Evolutionary conservation across 2,888 invertebrate species (phyloP).

Genomic region (Portevinia maculata): DNA sequence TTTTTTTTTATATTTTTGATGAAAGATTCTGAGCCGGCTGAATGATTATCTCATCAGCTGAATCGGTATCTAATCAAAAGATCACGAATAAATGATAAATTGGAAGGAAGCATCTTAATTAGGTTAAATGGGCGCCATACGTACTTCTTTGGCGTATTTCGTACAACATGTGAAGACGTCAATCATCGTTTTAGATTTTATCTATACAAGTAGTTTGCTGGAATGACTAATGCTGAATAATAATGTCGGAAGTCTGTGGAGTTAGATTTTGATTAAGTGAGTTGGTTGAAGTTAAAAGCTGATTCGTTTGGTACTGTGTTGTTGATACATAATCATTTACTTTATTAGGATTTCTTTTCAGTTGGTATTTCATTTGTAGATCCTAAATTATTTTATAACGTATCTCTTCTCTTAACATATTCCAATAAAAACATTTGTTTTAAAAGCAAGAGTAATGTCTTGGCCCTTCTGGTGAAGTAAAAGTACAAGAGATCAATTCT

Average conservation of each 20-base stretch:
- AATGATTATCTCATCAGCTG: constrained; percentile 62
- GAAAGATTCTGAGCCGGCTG: constrained; percentile 53
- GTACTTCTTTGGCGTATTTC: constrained; percentile 37
- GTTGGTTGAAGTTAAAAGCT: neutral
- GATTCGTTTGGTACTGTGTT: neutral
- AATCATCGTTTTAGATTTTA: constrained; percentile 61
- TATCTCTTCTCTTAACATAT: too few species aligned
- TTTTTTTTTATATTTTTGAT: constrained; percentile 44
- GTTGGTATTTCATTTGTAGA: too few species aligned
- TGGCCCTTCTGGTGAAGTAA: too few species aligned
- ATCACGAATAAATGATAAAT: constrained; percentile 7
- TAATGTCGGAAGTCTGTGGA: neutral
- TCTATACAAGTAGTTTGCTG: neutral
- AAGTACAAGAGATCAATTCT: too few species aligned
- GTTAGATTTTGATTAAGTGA: constrained; percentile 8
- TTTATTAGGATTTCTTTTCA: too few species aligned
- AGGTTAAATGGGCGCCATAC: constrained; percentile 70
- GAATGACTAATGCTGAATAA: neutral
- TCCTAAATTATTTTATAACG: too few species aligned
- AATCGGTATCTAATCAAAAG: constrained; percentile 44
- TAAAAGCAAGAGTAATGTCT: too few species aligned
- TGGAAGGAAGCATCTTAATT: constrained; percentile 57
- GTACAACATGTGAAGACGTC: constrained; percentile 62
- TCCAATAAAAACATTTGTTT: too few species aligned
- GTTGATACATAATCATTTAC: too few species aligned